Evolutionary conservation across 2,888 invertebrate species (phyloP), one percentile per base, ranked within the genome.

Genomic region (Nesidiocoris tenuis): DNA sequence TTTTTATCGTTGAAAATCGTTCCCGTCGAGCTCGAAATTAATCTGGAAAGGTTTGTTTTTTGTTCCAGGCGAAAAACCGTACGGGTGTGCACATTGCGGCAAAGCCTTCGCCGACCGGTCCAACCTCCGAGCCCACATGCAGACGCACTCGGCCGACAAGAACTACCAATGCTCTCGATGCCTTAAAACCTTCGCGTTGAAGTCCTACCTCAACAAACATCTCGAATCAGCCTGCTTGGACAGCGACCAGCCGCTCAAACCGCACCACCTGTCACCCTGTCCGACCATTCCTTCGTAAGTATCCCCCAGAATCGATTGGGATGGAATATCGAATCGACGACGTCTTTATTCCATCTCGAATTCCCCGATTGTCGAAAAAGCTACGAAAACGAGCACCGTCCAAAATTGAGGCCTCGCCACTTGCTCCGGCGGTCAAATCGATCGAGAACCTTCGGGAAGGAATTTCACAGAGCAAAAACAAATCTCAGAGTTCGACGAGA

Each of bases 121-220:
- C 77, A 97, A 97, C 84, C 86, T 96, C 74, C 88, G 96, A 54
- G 96, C 96, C 0, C 97, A 97, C 85, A 93, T 96, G 90, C 96
- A 96, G 85, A 97, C 96, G 9, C 97, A 97, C 84, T 94, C 95
- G 59, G 87, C 90, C 74, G 93, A 93, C 83, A 96, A 96, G 85
- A 94, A 94, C 83, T 94, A 91, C 86, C 90, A 91, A 82, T 97
- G 97, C 84, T 86, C 89, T 80, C 89, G 92, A 79, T 97, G 97
- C 85, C 89, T 91, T 83, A 96, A 96, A 85, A 90, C 91, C 23
- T 97, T 97, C 85, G 95, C 96, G 25, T 89, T 97, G 80, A 97
- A 96, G 85, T 95, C 95, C 81, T 96, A 97, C 86, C 88, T 96
- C 72, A 95, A 94, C 86, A 97, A 97, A 85, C 97, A 97, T 85